Evolutionary conservation across 1,140 invertebrate species (phyloP).

Genomic region (Reticulitermes speratus): DNA sequence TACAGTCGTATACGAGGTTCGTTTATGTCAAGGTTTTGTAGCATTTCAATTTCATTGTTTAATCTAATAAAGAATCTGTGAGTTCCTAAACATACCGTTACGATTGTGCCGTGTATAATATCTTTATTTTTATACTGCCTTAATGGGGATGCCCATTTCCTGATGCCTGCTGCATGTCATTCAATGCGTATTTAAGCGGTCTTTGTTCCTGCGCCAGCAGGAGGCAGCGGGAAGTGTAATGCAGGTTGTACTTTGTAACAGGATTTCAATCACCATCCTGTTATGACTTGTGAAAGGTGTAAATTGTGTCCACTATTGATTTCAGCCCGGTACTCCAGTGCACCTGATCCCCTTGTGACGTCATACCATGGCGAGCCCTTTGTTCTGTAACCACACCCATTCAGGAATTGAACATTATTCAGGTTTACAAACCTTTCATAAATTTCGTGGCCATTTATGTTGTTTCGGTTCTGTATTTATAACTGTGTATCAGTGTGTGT

Average conservation of each 20-base stretch:
- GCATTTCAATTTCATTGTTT: too few relatives aligned
- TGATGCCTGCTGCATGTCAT: too few relatives aligned
- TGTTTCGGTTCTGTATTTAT: neutral
- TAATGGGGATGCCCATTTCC: too few relatives aligned
- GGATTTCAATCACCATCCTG: neutral
- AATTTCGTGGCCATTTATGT: neutral
- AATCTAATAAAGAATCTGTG: too few relatives aligned
- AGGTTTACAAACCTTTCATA: neutral
- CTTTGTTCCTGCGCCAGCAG: too few relatives aligned
- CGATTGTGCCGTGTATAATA: too few relatives aligned
- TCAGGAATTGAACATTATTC: neutral
- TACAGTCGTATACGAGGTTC: too few relatives aligned
- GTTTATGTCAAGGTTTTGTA: too few relatives aligned
- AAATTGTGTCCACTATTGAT: conserved; percentile 10
- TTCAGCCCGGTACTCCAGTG: neutral
- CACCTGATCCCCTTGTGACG: neutral
- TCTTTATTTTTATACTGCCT: too few relatives aligned
- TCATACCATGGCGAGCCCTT: neutral
- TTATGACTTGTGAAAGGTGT: conserved; percentile 15
- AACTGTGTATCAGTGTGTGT: too few relatives aligned
- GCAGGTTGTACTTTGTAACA: neutral
- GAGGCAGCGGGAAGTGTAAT: neutral
- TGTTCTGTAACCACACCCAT: conserved; percentile 10
- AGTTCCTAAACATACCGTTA: too few relatives aligned
- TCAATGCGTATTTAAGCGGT: too few relatives aligned